Evolutionary conservation across 2,797 vertebrate species (phyloP), one percentile per base, ranked within the genome.

Genomic region (Sandelia bainsii): DNA sequence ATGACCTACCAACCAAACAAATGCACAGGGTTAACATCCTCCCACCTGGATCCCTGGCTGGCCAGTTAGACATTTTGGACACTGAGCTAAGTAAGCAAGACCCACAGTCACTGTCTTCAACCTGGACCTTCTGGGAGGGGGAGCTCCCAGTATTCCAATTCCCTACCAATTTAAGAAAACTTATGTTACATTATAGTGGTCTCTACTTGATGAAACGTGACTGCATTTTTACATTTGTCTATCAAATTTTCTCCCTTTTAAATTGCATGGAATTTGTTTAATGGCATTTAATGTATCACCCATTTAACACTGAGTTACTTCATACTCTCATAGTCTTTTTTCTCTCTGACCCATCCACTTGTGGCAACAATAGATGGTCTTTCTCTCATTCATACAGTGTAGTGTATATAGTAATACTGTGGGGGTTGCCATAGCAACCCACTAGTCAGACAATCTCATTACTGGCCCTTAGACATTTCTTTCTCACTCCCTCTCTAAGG

Each of bases 381-480:
- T 87, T 90, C 89, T 89, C 92, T 94, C 95, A 96, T 96, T 97
- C 96, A 96, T 96, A 96, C 96, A 96, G 94, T 95, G 93, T 95
- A 95, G 95, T 46, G 19, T 93, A 95, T 96, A 96, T 96, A 95
- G 96, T 94, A 95, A 96, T 90, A 96, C 96, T 94, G 94, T 94
- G 95, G 92, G 32, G 62, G 96, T 98, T 94, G 88, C 94, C 93
- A 96, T 97, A 90, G 96, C 93, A 96, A 98, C 96, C 93, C 89
- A 90, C 94, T 90, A 96, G 95, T 96, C 96, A 96, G 95, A 96
- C 94, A 95, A 96, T 98, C 96, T 98, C 96, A 97, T 98, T 98
- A 97, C 96, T 92, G 95, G 95, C 95, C 95, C 95, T 94, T 89
- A 95, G 96, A 96, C 95, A 96, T 97, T 96, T 96, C 96, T 96